Conservation (phyloP, 2,888 invertebrate species). For the Saturnia pavonia region DNA sequence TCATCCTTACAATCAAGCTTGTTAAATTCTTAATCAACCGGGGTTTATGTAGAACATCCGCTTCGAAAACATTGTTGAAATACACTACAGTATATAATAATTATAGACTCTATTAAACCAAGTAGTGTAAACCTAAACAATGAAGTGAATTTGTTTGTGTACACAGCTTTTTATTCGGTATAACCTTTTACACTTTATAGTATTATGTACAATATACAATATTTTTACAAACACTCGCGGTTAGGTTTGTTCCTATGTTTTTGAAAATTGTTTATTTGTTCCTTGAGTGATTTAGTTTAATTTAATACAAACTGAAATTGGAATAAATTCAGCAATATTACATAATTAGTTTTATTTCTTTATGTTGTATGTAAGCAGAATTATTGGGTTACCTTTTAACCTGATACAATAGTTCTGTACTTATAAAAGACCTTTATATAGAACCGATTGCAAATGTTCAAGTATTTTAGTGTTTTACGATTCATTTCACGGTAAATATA, state of each 20-base stretch:
- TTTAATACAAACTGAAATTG: no score
- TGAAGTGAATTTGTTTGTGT: constrained; percentile 33
- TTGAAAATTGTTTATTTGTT: background rate
- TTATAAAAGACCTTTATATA: no score
- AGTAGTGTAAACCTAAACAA: constrained; percentile 24
- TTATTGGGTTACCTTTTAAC: no score
- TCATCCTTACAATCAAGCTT: background rate
- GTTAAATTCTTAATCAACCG: background rate
- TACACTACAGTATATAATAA: background rate
- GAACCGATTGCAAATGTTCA: no score
- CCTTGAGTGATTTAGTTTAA: no score
- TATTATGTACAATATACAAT: background rate
- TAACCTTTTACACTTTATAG: background rate
- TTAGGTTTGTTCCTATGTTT: background rate
- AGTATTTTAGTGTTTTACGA: no score
- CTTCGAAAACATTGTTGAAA: background rate
- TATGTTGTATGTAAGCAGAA: no score
- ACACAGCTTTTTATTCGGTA: constrained; percentile 36
- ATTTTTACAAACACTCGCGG: background rate
- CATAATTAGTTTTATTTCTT: no score
- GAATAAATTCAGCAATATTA: no score
- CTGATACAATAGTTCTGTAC: no score
- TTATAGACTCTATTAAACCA: background rate
- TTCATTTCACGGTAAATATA: no score
- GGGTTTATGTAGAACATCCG: background rate